phyloP scores from a whole-genome alignment of 2,888 invertebrate genomes.

The Dasypolia templi region DNA sequence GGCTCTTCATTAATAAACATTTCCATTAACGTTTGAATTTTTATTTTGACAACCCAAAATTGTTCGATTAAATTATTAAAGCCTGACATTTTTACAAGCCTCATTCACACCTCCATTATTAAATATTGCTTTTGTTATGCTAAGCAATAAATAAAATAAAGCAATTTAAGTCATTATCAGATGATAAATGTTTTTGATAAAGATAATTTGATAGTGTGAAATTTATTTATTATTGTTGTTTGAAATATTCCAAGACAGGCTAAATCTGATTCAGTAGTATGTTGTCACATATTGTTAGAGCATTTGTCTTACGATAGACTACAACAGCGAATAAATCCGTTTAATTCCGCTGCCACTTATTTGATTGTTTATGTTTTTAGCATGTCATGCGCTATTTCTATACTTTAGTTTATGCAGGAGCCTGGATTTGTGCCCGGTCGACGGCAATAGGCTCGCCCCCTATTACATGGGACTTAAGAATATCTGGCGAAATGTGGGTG shows the following conservation, averaged over 20 bases:
- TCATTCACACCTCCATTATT: conserved; percentile 43
- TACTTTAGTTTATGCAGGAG: too few relatives aligned
- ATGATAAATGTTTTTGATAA: conserved; percentile 35
- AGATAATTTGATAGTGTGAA: conserved; percentile 10
- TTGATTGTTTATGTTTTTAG: background rate
- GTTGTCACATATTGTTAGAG: background rate
- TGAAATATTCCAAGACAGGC: background rate
- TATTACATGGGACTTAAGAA: too few relatives aligned
- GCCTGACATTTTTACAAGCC: conserved; percentile 21
- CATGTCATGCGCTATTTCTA: background rate
- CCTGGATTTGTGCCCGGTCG: too few relatives aligned
- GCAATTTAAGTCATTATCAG: background rate
- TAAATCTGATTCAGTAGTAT: background rate
- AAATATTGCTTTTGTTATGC: conserved; percentile 39
- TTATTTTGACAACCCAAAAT: background rate
- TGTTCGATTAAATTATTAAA: conserved; percentile 24
- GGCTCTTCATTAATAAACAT: background rate
- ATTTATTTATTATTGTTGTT: background rate
- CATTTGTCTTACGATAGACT: too few relatives aligned
- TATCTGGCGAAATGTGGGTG: too few relatives aligned
- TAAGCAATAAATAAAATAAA: conserved; percentile 45
- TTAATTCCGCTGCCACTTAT: too few relatives aligned
- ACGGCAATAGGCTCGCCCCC: too few relatives aligned
- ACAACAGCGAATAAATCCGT: too few relatives aligned
- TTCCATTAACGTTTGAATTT: background rate